Conservation (phyloP, 2,797 vertebrate species). For the Hypotaenidia philippensis region DNA sequence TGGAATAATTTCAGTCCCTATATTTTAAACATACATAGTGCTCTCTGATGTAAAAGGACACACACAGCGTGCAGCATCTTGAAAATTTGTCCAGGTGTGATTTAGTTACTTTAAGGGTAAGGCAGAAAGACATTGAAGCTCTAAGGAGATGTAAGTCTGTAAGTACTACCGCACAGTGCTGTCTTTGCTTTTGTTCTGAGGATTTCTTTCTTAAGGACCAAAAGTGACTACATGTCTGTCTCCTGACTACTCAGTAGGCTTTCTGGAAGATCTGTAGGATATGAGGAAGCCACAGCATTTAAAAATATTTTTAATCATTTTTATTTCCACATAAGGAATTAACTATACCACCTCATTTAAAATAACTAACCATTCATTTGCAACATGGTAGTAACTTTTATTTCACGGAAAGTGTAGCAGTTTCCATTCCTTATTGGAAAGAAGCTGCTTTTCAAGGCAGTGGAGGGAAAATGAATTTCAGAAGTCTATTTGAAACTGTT, state of each 20-base stretch:
- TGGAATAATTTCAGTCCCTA: background rate
- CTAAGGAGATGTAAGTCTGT: background rate
- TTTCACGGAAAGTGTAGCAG: constrained; percentile 7
- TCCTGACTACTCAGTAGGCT: background rate
- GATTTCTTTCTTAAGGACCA: background rate
- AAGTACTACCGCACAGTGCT: background rate
- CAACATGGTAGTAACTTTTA: constrained; percentile 6
- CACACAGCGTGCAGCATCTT: background rate
- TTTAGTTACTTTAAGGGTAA: background rate
- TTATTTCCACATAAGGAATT: background rate
- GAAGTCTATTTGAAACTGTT: background rate
- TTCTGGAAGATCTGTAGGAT: background rate
- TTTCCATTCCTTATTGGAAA: constrained; percentile 36
- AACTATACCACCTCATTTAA: constrained; percentile 30
- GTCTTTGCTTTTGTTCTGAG: background rate
- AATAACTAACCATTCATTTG: constrained; percentile 46
- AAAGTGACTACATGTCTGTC: background rate
- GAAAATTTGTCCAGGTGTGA: background rate
- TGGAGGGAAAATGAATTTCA: background rate
- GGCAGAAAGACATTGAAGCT: background rate
- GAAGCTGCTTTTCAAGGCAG: background rate
- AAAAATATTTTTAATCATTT: background rate
- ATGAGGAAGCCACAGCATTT: constrained; percentile 21
- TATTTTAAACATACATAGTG: background rate
- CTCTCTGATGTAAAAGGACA: background rate